A percentile compares a stretch with the other conserved stretches of the same genome.
Conservation (phyloP, 2,113 vertebrate genomes). For the Bostrychus sinensis region DNA sequence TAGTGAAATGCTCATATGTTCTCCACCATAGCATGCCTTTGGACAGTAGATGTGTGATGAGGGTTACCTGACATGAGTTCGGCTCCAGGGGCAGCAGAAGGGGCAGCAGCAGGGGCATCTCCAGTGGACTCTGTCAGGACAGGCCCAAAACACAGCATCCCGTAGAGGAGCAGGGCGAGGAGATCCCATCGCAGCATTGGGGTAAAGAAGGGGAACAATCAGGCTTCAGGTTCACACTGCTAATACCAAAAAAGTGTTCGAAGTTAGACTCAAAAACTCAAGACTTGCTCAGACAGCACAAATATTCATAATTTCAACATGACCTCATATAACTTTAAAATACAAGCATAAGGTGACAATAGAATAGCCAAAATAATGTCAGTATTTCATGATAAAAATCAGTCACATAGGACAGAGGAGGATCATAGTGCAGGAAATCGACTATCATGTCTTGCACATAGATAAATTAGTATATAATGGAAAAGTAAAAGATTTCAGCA, state of each 20-base stretch:
- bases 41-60: neutral
- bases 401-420: too few species aligned
- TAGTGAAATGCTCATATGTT: conserved; percentile 14
- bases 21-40: conserved; percentile 11
- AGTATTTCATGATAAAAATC: too few species aligned
- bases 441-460: too few species aligned
- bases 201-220: conserved; percentile 78
- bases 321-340: too few species aligned
- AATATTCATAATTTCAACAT: neutral
- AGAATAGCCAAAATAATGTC: too few species aligned
- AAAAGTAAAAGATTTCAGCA: too few species aligned
- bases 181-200: conserved; percentile 84
- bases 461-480: too few species aligned
- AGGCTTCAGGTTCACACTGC: conserved; percentile 67
- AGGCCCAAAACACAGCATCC: conserved; percentile 24
- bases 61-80: conserved; percentile 93
- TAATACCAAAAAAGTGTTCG: conserved; percentile 57
- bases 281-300: neutral
- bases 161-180: conserved; percentile 17
- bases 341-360: too few species aligned
- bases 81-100: conserved; percentile 79
- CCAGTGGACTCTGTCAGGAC: conserved; percentile 88
- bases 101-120: conserved; percentile 80
- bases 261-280: conserved; percentile 34
- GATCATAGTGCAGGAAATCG: too few species aligned